A percentile compares a stretch with the other conserved stretches of the same genome.
phyloP scores from a whole-genome alignment of 2,888 invertebrate genomes.

The Plutella xylostella region DNA sequence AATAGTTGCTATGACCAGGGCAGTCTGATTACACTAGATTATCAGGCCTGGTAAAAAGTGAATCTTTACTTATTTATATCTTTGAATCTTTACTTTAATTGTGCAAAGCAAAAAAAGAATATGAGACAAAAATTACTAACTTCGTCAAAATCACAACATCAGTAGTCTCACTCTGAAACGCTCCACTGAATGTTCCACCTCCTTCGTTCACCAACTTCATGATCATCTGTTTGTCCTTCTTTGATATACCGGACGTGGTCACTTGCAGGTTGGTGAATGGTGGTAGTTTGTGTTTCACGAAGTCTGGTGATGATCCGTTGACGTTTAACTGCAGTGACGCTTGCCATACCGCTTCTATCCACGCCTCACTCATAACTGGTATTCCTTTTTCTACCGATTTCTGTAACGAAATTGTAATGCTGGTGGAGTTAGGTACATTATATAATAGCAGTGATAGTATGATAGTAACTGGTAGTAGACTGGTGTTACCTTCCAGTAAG shows the following conservation, averaged over 20 bases:
- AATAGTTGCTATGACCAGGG: too few relatives aligned
- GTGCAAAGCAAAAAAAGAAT: too few relatives aligned
- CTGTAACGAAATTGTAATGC: conserved; percentile 49
- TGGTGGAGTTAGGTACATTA: too few relatives aligned
- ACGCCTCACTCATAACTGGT: conserved; percentile 80
- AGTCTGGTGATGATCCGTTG: conserved; percentile 73
- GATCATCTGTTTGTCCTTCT: conserved; percentile 72
- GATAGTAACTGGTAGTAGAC: too few relatives aligned
- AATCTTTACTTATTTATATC: not conserved
- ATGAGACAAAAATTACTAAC: conserved; percentile 50
- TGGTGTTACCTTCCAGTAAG: too few relatives aligned
- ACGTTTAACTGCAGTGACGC: conserved; percentile 72
- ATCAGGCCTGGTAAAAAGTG: too few relatives aligned
- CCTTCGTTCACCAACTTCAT: conserved; percentile 77
- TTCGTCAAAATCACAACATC: conserved; percentile 68
- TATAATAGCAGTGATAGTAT: too few relatives aligned
- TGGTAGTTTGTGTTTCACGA: conserved; percentile 70
- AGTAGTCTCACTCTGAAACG: conserved; percentile 62
- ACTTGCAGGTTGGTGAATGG: conserved; percentile 83
- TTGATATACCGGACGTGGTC: conserved; percentile 80
- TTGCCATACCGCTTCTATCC: conserved; percentile 87
- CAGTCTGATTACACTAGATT: too few relatives aligned
- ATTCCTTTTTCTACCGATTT: conserved; percentile 76
- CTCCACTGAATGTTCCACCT: conserved; percentile 74
- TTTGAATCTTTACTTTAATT: not conserved